phyloP scores from a whole-genome alignment of 2,113 vertebrate genomes.

The Melanocharis versteri region DNA sequence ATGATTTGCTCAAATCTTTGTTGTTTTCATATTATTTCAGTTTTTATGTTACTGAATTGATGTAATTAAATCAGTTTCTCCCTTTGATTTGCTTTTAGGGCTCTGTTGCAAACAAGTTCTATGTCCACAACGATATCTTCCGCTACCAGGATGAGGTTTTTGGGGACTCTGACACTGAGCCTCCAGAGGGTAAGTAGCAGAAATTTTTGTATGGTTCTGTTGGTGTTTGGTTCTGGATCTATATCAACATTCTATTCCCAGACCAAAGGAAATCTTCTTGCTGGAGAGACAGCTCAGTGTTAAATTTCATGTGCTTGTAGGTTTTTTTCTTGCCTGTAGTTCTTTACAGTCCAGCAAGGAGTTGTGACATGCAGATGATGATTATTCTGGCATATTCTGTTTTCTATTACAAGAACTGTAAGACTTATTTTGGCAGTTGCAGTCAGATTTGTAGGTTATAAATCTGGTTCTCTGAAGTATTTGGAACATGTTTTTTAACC shows the following conservation, averaged over 20 bases:
- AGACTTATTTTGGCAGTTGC: not conserved
- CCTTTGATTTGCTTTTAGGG: constrained; percentile 75
- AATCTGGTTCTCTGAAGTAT: not conserved
- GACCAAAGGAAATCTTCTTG: not conserved
- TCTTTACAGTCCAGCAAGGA: not conserved
- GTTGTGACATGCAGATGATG: not conserved
- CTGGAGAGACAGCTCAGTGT: not conserved
- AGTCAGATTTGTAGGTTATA: not conserved
- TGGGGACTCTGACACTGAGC: constrained; percentile 92
- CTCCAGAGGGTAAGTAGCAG: constrained; percentile 85
- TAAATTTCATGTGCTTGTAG: not conserved
- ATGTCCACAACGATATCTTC: constrained; percentile 98
- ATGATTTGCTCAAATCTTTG: not conserved
- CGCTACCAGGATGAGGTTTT: constrained; percentile 98
- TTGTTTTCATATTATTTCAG: not conserved
- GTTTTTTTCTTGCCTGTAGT: not conserved
- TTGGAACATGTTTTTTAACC: not conserved
- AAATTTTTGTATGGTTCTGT: not conserved
- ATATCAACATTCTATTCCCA: not conserved
- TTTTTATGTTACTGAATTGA: not conserved
- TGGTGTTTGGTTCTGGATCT: not conserved
- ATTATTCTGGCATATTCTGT: not conserved
- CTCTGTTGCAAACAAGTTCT: constrained; percentile 96
- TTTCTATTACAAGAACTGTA: not conserved
- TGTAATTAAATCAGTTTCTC: not conserved